phyloP scores from a whole-genome alignment of 2,113 vertebrate species.

The Onychostoma macrolepis region DNA sequence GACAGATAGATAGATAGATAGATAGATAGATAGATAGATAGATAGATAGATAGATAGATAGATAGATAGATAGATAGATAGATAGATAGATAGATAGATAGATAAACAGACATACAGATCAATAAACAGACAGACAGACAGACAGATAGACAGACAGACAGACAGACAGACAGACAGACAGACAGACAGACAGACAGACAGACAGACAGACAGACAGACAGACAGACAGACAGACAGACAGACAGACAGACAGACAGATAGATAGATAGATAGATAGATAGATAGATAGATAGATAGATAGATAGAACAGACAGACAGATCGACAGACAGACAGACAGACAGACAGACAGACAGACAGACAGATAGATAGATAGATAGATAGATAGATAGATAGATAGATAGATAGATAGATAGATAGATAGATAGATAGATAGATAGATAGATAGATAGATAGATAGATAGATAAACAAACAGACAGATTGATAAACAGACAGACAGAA shows the following conservation, averaged over 20 bases:
- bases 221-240: no score
- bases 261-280: no score
- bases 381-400: background rate
- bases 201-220: no score
- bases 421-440: background rate
- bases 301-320: background rate
- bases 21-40: background rate
- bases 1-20: background rate
- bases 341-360: background rate
- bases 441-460: background rate
- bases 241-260: no score
- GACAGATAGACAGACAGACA: no score
- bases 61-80: background rate
- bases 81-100: no score
- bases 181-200: no score
- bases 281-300: background rate
- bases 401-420: background rate
- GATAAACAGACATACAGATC: no score
- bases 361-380: background rate
- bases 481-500: background rate
- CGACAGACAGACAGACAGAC: background rate
- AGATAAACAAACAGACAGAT: background rate
- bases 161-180: no score
- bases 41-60: background rate
- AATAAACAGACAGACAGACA: no score